phyloP scores from a whole-genome alignment of 2,797 vertebrate genomes.

The Notolabrus celidotus region DNA sequence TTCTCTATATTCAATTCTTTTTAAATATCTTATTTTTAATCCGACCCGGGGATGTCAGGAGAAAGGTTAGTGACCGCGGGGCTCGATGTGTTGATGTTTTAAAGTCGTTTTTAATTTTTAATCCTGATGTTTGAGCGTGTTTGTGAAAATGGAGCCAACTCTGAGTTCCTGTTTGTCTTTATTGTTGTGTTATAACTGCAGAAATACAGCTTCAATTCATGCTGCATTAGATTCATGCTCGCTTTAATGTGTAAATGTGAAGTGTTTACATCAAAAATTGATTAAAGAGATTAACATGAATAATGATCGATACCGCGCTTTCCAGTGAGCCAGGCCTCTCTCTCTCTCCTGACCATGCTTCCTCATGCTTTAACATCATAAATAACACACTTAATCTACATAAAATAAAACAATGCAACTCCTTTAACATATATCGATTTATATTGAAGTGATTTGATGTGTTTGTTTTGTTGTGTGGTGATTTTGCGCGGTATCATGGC shows the following conservation, averaged over 20 bases:
- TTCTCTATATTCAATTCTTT: background rate
- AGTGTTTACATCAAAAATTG: too few relatives aligned
- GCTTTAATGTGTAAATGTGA: too few relatives aligned
- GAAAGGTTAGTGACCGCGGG: constrained; percentile 38
- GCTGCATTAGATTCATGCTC: too few relatives aligned
- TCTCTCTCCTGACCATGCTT: rapidly evolving
- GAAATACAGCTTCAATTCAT: background rate
- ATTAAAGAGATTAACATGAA: background rate
- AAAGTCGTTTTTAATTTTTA: rapidly evolving
- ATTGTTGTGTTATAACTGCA: rapidly evolving
- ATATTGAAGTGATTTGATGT: too few relatives aligned
- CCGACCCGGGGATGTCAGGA: constrained; percentile 29
- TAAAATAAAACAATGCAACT: rapidly evolving
- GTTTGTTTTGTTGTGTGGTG: background rate
- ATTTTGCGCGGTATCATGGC: constrained; percentile 52
- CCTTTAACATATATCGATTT: too few relatives aligned
- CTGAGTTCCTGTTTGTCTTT: too few relatives aligned
- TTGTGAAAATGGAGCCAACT: background rate
- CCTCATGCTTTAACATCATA: background rate
- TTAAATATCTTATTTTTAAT: background rate
- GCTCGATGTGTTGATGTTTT: background rate
- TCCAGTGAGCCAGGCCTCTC: constrained; percentile 13
- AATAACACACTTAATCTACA: rapidly evolving
- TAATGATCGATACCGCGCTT: constrained; percentile 51
- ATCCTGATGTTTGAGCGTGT: rapidly evolving